Evolutionary conservation across 2,797 vertebrate genomes (phyloP), one percentile per base, ranked within the genome.

Genomic region (Phataginus tetradactyla): DNA sequence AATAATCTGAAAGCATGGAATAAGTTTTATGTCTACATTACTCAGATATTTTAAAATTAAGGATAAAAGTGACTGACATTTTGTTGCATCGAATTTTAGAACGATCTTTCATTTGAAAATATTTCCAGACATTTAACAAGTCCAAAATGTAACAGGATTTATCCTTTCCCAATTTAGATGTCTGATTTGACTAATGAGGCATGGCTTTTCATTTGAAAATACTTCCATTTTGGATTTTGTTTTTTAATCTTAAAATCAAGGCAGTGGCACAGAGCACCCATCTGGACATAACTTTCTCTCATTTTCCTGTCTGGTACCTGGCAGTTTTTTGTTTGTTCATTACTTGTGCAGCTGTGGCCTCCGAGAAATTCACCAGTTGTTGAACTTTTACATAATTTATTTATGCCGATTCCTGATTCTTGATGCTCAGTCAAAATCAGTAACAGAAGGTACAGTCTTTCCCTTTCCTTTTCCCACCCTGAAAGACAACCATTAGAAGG

Each of bases 41-140:
- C 64, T 91, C 79, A 95, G 91, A 96, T 95, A 94, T 95, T 96
- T 96, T 96, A 42, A 96, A 97, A 96, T 96, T 81, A 96, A 92
- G 93, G 57, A 92, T 86, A 83, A 96, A 91, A 97, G 51, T 96
- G 96, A 96, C 53, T 97, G 94, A 94, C 91, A 95, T 90, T 95
- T 87, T 96, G 74, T 96, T 97, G 45, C 81, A 86, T 21, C 96
- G 39, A 94, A 90, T 97, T 96, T 91, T 95, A 96, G 91, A 72
- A 95, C 90, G 34, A 89, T 93, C 68, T 95, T 97, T 94, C 80
- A 93, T 97, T 95, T 97, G 96, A 97, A 97, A 97, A 97, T 94
- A 97, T 96, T 97, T 97, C 78, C 84, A 97, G 93, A 96, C 68
- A 94, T 93, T 96, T 96, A 96, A 93, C 96, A 95, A 96, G 80